Conservation (phyloP, 2,888 invertebrate species). For the Argynnis bischoffii region DNA sequence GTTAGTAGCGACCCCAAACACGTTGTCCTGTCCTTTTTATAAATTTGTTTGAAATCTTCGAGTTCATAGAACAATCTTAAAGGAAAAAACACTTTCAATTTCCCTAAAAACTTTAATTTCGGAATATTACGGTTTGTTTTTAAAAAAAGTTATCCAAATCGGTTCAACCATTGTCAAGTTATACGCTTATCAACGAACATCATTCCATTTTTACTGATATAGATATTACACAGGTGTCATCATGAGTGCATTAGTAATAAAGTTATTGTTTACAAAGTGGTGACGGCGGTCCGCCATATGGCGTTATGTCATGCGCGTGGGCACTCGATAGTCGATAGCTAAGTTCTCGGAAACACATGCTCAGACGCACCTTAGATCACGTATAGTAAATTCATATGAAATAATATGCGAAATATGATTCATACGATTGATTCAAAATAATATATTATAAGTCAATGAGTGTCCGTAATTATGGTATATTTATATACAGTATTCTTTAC, state of each 20-base stretch:
- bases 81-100: no score
- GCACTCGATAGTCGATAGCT: constrained; percentile 36
- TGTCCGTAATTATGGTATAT: no score
- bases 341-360: constrained; percentile 24
- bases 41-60: no score
- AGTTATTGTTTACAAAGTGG: constrained; percentile 24
- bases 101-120: no score
- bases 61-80: no score
- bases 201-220: neutral
- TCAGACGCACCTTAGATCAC: constrained; percentile 32
- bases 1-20: no score
- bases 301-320: constrained; percentile 54
- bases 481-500: no score
- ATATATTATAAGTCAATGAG: no score
- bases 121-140: no score
- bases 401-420: constrained; percentile 1
- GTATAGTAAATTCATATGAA: constrained; percentile 21
- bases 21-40: no score
- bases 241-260: constrained; percentile 17
- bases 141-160: no score
- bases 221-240: constrained; percentile 21
- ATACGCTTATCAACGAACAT: no score
- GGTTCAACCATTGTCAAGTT: neutral
- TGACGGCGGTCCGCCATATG: constrained; percentile 48
- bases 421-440: neutral